Evolutionary conservation across 2,113 vertebrate genomes (phyloP).

Genomic region (Notothenia rossii): DNA sequence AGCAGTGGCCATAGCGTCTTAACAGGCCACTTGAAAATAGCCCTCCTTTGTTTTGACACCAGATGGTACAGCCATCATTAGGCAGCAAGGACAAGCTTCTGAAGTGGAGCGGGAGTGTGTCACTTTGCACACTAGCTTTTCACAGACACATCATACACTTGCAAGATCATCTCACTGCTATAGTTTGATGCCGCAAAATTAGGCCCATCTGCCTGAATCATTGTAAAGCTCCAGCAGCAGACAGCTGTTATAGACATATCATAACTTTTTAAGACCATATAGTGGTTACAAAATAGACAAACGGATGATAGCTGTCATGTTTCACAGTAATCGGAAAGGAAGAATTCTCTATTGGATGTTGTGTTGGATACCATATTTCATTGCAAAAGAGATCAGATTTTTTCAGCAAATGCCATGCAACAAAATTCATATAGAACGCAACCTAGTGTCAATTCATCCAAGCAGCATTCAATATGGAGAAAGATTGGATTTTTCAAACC

Average conservation of each 20-base stretch:
- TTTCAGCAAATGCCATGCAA: not conserved
- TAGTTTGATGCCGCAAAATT: conserved; percentile 45
- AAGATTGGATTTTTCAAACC: too few relatives aligned
- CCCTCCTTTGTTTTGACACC: conserved; percentile 56
- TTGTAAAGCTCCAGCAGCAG: conserved; percentile 23
- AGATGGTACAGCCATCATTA: conserved; percentile 49
- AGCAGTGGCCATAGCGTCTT: conserved; percentile 25
- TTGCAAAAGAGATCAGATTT: not conserved
- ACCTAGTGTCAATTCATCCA: not conserved
- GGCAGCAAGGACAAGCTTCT: conserved; percentile 35
- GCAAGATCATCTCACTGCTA: conserved; percentile 27
- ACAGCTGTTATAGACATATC: conserved; percentile 23
- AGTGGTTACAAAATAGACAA: not conserved
- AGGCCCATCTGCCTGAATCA: conserved; percentile 23
- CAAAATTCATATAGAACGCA: not conserved
- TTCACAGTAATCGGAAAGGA: not conserved
- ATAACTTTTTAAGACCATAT: not conserved
- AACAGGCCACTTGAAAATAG: conserved; percentile 29
- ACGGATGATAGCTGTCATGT: not conserved
- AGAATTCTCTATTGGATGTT: not conserved
- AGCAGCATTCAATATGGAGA: not conserved
- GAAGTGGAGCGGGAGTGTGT: conserved; percentile 37
- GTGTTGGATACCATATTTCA: not conserved
- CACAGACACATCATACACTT: conserved; percentile 38
- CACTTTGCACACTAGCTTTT: conserved; percentile 58